Conservation (phyloP, 2,113 vertebrate species). For the Bambusicola thoracicus region DNA sequence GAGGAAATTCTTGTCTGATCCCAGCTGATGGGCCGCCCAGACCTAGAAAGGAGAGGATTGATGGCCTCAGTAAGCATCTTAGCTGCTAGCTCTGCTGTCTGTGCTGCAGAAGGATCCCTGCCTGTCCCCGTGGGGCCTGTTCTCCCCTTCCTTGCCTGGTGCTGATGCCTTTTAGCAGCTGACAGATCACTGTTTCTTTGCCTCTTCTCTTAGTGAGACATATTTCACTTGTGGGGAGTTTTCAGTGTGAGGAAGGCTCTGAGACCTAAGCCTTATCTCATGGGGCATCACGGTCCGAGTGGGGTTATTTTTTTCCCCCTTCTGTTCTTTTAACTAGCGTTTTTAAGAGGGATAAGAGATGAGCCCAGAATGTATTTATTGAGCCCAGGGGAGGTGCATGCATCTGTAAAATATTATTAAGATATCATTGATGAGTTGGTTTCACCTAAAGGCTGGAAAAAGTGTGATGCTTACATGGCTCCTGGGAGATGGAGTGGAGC, state of each 20-base stretch:
- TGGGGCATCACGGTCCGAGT: neutral
- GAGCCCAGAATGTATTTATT: slow-evolving; percentile 38
- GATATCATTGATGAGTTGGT: slow-evolving; percentile 18
- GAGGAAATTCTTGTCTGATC: slow-evolving; percentile 17
- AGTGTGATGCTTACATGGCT: neutral
- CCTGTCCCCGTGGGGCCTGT: neutral
- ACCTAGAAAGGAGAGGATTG: neutral
- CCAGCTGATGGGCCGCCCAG: neutral
- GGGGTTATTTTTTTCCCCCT: neutral
- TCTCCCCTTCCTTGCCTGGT: slow-evolving; percentile 16
- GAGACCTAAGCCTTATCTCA: neutral
- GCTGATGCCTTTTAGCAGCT: slow-evolving; percentile 53
- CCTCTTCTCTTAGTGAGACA: neutral
- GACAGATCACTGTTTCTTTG: slow-evolving; percentile 37
- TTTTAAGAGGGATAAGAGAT: slow-evolving; percentile 38
- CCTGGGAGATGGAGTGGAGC: neutral
- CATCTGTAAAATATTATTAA: slow-evolving; percentile 49
- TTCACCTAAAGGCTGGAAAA: slow-evolving; percentile 30
- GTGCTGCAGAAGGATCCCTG: neutral
- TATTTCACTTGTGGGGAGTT: neutral
- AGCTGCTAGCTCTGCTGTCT: neutral
- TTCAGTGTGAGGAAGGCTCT: slow-evolving; percentile 43
- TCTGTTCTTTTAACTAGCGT: slow-evolving; percentile 40
- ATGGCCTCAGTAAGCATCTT: neutral
- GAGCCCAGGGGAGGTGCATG: neutral